phyloP scores from a whole-genome alignment of 2,888 invertebrate species.

The Sarcophaga carnaria region DNA sequence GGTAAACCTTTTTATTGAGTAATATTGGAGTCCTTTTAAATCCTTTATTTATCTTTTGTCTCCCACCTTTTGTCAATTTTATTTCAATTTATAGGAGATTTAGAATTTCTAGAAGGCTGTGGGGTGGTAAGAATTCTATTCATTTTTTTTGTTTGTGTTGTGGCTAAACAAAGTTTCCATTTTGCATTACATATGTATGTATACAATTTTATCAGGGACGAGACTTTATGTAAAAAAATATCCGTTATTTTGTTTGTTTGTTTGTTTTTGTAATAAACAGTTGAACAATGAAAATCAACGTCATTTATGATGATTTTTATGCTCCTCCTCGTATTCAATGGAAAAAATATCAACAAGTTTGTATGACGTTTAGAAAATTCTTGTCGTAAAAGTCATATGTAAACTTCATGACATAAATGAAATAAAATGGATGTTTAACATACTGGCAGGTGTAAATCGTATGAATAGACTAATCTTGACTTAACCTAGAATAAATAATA shows the following conservation, averaged over 20 bases:
- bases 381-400: not conserved
- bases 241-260: not conserved
- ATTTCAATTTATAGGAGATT: not conserved
- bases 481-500: no score
- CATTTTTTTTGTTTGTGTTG: no score
- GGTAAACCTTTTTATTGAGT: not conserved
- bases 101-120: not conserved
- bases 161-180: no score
- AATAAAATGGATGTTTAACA: not conserved
- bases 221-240: no score
- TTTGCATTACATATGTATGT: no score
- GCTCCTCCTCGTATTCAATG: not conserved
- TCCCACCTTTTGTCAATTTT: not conserved
- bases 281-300: constrained; percentile 41
- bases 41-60: not conserved
- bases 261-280: constrained; percentile 40
- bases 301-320: constrained; percentile 33
- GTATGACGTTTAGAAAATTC: no score
- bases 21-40: not conserved
- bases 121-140: no score
- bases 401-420: constrained; percentile 5
- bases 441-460: no score
- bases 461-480: no score
- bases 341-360: no score
- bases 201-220: no score